These are phyloP conservation scores for Mercenaria mercenaria DNA, from an alignment of 1,140 invertebrate genomes.

Conservation along the genomic window DNA sequence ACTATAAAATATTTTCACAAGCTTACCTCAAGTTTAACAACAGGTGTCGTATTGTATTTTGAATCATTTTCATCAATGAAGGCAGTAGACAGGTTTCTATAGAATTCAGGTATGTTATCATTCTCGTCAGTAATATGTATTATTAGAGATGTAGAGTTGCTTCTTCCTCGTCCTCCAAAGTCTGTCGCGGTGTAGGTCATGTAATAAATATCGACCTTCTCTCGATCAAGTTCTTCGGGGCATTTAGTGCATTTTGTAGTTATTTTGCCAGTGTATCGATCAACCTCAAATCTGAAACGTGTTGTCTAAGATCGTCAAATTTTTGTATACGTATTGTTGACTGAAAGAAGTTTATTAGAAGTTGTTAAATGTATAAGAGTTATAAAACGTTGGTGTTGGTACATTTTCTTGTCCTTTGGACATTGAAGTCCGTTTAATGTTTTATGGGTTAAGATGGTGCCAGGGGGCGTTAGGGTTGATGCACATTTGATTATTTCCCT, in stretches of 20 bases:
- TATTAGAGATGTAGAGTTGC: conserved; percentile 40
- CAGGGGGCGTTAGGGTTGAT: too few relatives aligned
- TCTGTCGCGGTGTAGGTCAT: conserved; percentile 49
- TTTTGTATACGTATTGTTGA: background rate
- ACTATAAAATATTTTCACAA: background rate
- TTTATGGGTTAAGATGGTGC: too few relatives aligned
- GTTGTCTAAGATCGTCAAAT: background rate
- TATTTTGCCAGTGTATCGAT: background rate
- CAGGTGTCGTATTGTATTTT: background rate
- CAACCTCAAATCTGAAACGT: conserved; percentile 32
- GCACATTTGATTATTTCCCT: too few relatives aligned
- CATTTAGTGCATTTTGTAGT: conserved; percentile 5
- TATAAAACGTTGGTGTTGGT: background rate
- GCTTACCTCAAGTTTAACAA: conserved; percentile 31
- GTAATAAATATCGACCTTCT: conserved; percentile 6
- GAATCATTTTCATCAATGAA: conserved; percentile 18
- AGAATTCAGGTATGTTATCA: conserved; percentile 46
- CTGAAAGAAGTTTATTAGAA: background rate
- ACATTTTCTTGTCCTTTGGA: background rate
- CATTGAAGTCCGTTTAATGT: too few relatives aligned
- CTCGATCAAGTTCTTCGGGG: conserved; percentile 3
- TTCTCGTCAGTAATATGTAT: conserved; percentile 27
- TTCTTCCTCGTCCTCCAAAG: background rate
- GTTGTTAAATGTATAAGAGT: background rate
- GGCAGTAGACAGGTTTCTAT: background rate